A percentile compares a stretch with the other conserved stretches of the same genome.
These are phyloP conservation scores for Rhopalosiphum maidis DNA, from an alignment of 1,140 invertebrate genomes.

Conservation along the genomic window DNA sequence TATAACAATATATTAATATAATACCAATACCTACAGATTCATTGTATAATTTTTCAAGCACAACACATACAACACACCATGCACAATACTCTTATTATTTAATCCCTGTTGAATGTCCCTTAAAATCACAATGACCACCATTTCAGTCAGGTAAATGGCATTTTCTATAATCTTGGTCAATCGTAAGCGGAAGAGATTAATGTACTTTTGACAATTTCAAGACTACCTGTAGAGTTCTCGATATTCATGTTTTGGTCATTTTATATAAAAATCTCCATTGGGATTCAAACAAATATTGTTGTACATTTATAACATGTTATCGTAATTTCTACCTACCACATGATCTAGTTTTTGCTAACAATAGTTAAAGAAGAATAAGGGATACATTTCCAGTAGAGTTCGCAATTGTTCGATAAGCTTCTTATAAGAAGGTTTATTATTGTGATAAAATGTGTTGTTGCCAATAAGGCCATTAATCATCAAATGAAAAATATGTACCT, in stretches of 20 bases:
- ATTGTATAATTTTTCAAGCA: not conserved
- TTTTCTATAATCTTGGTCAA: not conserved
- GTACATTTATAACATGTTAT: slow-evolving; percentile 17
- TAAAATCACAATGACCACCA: slow-evolving; percentile 5
- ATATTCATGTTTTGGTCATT: not conserved
- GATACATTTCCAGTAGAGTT: not conserved
- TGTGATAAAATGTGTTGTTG: not conserved
- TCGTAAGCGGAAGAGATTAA: slow-evolving; percentile 1
- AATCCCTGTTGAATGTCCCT: not conserved
- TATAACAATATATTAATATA: not conserved
- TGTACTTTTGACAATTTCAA: not conserved
- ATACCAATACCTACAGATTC: not conserved
- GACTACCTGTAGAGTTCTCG: not conserved
- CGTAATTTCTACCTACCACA: not conserved
- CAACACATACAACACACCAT: not conserved
- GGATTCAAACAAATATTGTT: not conserved
- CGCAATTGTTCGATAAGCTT: not conserved
- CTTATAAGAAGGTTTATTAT: not conserved
- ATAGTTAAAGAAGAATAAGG: not conserved
- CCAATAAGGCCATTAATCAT: not conserved
- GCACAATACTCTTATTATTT: not conserved
- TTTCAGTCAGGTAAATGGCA: not conserved
- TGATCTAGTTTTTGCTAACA: not conserved
- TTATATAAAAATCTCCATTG: not conserved
- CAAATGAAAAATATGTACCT: not conserved